Evolutionary conservation across 2,888 invertebrate species (phyloP), one percentile per base, ranked within the genome.

Genomic region (Stenoptilia bipunctidactyla): DNA sequence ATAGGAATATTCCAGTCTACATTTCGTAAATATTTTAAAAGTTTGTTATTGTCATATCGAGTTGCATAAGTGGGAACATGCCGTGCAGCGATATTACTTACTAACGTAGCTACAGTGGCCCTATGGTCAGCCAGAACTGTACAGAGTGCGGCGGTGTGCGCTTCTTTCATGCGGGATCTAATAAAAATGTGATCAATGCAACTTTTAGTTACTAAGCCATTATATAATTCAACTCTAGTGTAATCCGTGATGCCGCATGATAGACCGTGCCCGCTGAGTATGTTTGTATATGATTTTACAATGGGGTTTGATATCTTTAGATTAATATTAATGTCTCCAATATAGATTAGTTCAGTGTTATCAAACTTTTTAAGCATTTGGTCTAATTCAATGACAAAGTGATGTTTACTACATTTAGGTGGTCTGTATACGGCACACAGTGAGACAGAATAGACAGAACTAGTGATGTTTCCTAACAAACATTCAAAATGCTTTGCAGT

Each of bases 401-500:
- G 10, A 12, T n/a, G 38, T 42, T 43, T 45, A 36, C 34, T 43
- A 15, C 40, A 38, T 9, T 39, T 41, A 2, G 50, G 46, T 5
- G 46, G 48, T 38, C 46, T 44, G 35, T 50, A 48, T 13, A 51
- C 40, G 27, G 45, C 45, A 44, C 44, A 47, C 27, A 48, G 20
- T 36, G 37, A 13, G 37, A 43, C 38, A 8, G 25, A 27, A 9
- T 42, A 27, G 12, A 37, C 27, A 1, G 36, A 15, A 40, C 6
- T 42, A 30, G 45, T 45, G 34, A 47, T 5, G 12, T 27, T 42
- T 13, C 45, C 43, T 6, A 42, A 42, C 12, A 47, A 8, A 14
- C 38, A 45, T 45, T 48, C 50, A 36, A 47, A 48, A 27, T 44
- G 38, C 13, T 9, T 25, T 3, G 39, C 45, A 40, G 43, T 37